phyloP scores from a whole-genome alignment of 2,113 vertebrate genomes.

The Scomber scombrus region DNA sequence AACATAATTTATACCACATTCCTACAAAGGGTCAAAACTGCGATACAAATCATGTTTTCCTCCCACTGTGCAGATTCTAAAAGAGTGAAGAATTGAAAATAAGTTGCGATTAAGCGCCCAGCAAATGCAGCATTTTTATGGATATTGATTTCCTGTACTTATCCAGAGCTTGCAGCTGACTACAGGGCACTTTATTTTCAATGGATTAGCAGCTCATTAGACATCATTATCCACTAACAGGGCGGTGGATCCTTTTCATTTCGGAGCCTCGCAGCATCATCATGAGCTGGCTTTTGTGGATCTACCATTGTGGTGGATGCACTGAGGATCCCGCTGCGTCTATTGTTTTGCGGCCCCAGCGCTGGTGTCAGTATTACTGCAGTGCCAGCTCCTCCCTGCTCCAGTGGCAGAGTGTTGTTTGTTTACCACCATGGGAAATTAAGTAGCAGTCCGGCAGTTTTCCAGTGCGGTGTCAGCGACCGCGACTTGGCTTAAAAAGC shows the following conservation, averaged over 20 bases:
- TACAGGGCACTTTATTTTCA: constrained; percentile 30
- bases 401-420: constrained; percentile 59
- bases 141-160: constrained; percentile 39
- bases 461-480: constrained; percentile 73
- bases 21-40: neutral
- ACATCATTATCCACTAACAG: constrained; percentile 47
- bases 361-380: constrained; percentile 62
- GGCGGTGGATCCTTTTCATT: constrained; percentile 42
- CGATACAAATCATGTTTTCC: neutral
- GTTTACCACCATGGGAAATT: constrained; percentile 81
- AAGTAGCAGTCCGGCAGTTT: constrained; percentile 61
- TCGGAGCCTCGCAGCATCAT: neutral
- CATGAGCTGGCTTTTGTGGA: constrained; percentile 26
- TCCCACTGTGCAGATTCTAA: neutral
- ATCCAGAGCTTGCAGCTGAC: constrained; percentile 16
- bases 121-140: constrained; percentile 54
- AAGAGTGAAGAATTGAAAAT: constrained; percentile 2
- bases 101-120: constrained; percentile 9
- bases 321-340: constrained; percentile 36
- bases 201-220: constrained; percentile 47
- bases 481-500: constrained; percentile 44
- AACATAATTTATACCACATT: neutral
- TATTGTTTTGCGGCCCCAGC: constrained; percentile 32
- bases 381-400: constrained; percentile 66
- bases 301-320: constrained; percentile 1